phyloP scores from a whole-genome alignment of 2,113 vertebrate species.

The Petroica traversi region DNA sequence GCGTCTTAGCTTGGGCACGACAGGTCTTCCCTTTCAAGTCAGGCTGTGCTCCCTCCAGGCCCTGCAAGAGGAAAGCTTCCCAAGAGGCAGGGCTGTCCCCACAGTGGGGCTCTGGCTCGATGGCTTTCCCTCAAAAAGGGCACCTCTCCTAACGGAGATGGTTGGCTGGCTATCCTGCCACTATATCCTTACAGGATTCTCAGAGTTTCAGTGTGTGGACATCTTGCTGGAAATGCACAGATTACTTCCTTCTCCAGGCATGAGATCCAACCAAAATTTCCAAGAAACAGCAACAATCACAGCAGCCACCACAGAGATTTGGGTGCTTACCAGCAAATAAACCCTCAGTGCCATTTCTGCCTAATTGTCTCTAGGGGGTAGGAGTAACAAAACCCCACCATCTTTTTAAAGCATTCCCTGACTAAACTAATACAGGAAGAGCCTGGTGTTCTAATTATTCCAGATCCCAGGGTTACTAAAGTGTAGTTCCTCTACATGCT shows the following conservation, averaged over 20 bases:
- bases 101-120: neutral
- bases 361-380: neutral
- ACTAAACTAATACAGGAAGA: neutral
- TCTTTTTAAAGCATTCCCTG: neutral
- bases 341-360: neutral
- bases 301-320: neutral
- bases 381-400: neutral
- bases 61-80: neutral
- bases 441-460: neutral
- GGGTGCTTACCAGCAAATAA: neutral
- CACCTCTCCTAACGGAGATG: neutral
- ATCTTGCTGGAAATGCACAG: neutral
- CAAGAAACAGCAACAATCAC: neutral
- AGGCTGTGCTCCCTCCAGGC: neutral
- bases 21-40: neutral
- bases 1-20: neutral
- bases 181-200: neutral
- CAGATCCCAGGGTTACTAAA: neutral
- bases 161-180: neutral
- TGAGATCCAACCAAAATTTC: neutral
- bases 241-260: neutral
- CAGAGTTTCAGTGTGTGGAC: neutral
- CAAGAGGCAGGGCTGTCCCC: neutral
- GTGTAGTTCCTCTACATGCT: neutral
- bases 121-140: neutral